A percentile compares a stretch with the other conserved stretches of the same genome.
Conservation (phyloP, 92 coral and sea anemone species). For the Bergia sp. region DNA sequence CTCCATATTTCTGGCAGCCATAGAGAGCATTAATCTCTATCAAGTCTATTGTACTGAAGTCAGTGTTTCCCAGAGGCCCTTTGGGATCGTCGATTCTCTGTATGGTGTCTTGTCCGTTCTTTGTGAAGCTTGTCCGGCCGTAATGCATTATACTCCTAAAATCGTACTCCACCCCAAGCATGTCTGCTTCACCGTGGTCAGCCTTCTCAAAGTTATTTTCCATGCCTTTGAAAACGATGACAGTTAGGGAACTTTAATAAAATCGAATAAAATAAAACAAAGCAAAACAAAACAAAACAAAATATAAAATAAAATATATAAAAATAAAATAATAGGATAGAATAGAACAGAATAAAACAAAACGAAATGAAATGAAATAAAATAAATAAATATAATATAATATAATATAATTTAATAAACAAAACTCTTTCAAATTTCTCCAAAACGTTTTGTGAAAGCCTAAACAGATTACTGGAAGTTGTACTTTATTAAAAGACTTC, state of each 20-base stretch:
- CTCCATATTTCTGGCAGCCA: constrained; percentile 17
- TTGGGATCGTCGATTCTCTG: neutral
- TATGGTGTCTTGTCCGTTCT: constrained; percentile 35
- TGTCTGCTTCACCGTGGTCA: neutral
- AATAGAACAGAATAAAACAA: no score
- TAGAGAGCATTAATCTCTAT: constrained; percentile 29
- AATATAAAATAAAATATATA: no score
- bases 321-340: no score
- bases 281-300: no score
- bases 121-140: constrained; percentile 18
- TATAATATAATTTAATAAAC: no score
- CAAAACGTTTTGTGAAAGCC: no score
- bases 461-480: no score
- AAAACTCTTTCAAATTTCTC: no score
- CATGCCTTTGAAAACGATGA: constrained; percentile 2
- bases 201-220: constrained; percentile 6
- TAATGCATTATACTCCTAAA: constrained; percentile 29
- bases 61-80: constrained; percentile 33
- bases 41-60: constrained; percentile 39
- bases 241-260: neutral
- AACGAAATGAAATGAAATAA: no score
- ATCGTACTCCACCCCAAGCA: constrained; percentile 23
- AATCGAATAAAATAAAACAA: no score
- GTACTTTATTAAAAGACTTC: no score
- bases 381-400: no score